A percentile compares a stretch with the other conserved stretches of the same genome.
Evolutionary conservation across 2,113 vertebrate genomes (phyloP).

Genomic region (Mohoua ochrocephala): DNA sequence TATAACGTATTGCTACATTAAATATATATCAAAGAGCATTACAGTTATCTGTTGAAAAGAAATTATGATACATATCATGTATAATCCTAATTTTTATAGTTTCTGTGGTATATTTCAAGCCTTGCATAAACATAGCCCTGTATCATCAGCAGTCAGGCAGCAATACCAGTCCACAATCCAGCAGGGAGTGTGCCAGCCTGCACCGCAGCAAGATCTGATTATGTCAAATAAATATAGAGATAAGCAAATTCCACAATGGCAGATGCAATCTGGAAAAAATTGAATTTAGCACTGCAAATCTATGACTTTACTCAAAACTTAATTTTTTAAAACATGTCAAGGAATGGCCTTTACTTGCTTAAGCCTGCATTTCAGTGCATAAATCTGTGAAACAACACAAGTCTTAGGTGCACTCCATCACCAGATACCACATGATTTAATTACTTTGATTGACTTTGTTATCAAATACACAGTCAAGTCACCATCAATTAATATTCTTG

Average conservation of each 20-base stretch:
- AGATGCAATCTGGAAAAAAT: slow-evolving; percentile 15
- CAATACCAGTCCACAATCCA: not conserved
- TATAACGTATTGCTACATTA: not conserved
- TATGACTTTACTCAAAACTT: not conserved
- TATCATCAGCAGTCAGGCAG: not conserved
- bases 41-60: not conserved
- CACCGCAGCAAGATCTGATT: not conserved
- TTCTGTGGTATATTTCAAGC: not conserved
- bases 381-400: not conserved
- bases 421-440: not conserved
- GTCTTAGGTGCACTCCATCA: not conserved
- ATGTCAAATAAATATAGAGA: not conserved
- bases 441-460: slow-evolving; percentile 3
- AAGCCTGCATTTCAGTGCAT: not conserved
- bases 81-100: not conserved
- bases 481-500: not conserved
- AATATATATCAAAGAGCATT: not conserved
- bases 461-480: not conserved
- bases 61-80: not conserved
- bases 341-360: not conserved
- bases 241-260: not conserved
- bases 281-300: not conserved
- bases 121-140: not conserved
- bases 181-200: not conserved
- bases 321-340: not conserved